These are phyloP conservation scores for Andrena minutula DNA, from an alignment of 2,888 invertebrate genomes.

Conservation along the genomic window DNA sequence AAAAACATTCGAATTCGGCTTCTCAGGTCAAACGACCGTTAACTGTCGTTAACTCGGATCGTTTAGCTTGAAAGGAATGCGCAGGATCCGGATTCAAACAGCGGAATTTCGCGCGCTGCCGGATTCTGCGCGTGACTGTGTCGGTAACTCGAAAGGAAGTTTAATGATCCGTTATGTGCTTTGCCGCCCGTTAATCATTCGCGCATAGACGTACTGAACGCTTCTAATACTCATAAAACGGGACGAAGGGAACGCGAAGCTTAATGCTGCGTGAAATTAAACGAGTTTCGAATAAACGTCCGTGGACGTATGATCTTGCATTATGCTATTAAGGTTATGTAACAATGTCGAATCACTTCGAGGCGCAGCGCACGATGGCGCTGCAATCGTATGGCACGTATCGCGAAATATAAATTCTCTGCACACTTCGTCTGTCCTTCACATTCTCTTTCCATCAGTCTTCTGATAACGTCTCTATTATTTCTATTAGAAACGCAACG, in stretches of 20 bases:
- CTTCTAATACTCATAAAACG: constrained; percentile 1
- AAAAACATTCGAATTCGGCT: constrained; percentile 32
- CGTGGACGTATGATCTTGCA: constrained; percentile 7
- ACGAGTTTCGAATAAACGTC: constrained; percentile 17
- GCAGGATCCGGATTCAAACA: neutral
- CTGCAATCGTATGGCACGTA: constrained; percentile 59
- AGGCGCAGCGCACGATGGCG: constrained; percentile 21
- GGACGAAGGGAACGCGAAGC: constrained; percentile 4
- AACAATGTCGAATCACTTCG: constrained; percentile 55
- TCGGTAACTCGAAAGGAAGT: neutral
- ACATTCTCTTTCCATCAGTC: constrained; percentile 17
- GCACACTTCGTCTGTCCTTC: constrained; percentile 12
- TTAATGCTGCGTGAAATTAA: neutral
- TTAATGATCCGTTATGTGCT: constrained; percentile 10
- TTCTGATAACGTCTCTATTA: constrained; percentile 31
- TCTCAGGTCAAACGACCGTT: constrained; percentile 5
- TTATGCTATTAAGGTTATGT: constrained; percentile 40
- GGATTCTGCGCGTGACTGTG: neutral
- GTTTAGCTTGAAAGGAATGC: neutral
- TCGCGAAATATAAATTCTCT: constrained; percentile 44
- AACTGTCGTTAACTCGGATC: constrained; percentile 1
- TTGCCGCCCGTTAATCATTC: neutral
- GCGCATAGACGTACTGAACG: neutral
- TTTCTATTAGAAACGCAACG: constrained; percentile 22
- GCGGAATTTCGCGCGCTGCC: neutral